A percentile compares a stretch with the other conserved stretches of the same genome.
Evolutionary conservation across 2,113 vertebrate species (phyloP).

Genomic region (human (Homo sapiens)): DNA sequence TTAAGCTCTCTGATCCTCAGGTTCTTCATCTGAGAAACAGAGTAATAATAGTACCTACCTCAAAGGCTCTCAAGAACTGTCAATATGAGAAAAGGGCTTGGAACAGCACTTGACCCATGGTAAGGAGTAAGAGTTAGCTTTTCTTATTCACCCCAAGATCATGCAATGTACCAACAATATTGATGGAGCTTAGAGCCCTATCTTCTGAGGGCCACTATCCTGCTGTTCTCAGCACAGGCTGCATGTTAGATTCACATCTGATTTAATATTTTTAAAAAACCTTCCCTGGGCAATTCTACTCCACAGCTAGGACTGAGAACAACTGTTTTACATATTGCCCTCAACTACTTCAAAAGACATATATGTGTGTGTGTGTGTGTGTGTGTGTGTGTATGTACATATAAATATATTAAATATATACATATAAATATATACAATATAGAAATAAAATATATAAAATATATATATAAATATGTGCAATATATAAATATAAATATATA

Average conservation of each 20-base stretch:
- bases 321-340: rapidly evolving
- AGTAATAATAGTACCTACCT: rapidly evolving
- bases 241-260: background rate
- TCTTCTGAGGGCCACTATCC: background rate
- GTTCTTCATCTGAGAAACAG: background rate
- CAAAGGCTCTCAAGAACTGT: background rate
- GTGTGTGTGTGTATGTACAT: too few species aligned
- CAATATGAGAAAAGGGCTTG: background rate
- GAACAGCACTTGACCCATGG: rapidly evolving
- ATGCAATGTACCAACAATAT: rapidly evolving
- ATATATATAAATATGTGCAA: too few species aligned
- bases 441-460: too few species aligned
- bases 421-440: too few species aligned
- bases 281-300: rapidly evolving
- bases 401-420: too few species aligned
- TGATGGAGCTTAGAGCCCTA: too few species aligned
- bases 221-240: background rate
- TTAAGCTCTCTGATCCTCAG: background rate
- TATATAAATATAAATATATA: too few species aligned
- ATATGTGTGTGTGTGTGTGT: too few species aligned
- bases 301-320: background rate
- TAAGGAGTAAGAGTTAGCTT: background rate
- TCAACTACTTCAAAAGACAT: background rate
- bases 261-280: background rate
- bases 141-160: background rate